Conservation (phyloP, 2,113 vertebrate species). For the Shinisaurus crocodilurus region DNA sequence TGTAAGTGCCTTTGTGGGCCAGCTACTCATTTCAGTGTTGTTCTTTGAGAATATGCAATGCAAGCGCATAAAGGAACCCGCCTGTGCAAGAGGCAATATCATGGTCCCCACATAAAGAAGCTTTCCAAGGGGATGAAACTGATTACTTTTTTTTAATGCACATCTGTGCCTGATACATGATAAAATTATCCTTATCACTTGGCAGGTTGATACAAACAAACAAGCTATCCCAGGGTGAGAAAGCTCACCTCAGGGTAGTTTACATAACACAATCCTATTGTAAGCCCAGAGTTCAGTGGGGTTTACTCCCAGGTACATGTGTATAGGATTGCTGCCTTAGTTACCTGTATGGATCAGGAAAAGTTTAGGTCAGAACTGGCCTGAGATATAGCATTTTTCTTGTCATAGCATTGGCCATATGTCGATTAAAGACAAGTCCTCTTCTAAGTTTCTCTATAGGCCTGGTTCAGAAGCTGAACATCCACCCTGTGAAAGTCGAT, state of each 20-base stretch:
- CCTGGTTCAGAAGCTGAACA: not conserved
- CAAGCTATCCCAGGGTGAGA: not conserved
- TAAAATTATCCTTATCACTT: not conserved
- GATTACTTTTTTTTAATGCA: not conserved
- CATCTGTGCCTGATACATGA: not conserved
- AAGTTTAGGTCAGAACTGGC: not conserved
- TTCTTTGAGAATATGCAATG: not conserved
- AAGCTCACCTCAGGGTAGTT: not conserved
- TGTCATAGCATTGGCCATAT: not conserved
- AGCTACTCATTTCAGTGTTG: not conserved
- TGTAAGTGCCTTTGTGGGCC: not conserved
- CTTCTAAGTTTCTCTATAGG: not conserved
- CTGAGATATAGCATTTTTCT: not conserved
- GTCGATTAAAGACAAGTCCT: not conserved
- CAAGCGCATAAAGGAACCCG: not conserved
- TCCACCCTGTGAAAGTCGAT: not conserved
- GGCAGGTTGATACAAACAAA: not conserved
- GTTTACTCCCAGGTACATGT: no score
- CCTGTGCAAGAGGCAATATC: no score
- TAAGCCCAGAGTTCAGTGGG: no score
- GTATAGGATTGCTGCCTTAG: not conserved
- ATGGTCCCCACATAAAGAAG: not conserved
- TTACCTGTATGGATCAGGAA: not conserved
- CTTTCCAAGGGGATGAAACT: not conserved
- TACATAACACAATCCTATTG: not conserved